Conservation (phyloP, 2,888 invertebrate genomes). For the Andrena dorsata region DNA sequence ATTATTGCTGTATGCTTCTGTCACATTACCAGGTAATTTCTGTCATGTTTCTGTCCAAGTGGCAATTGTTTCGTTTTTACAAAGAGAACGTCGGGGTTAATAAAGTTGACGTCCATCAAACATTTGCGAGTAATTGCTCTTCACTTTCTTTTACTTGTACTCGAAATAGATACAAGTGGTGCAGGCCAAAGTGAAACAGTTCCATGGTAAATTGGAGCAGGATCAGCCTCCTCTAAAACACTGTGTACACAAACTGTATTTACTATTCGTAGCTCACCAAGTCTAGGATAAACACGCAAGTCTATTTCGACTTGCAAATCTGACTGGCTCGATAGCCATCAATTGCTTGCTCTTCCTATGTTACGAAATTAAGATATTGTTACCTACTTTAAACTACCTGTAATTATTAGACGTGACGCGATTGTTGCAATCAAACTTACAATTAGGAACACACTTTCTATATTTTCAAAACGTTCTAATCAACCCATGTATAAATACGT, state of each 20-base stretch:
- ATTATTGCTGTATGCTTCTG: too few species aligned
- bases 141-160: conserved; percentile 33
- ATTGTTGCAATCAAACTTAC: too few species aligned
- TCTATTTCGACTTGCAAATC: conserved; percentile 56
- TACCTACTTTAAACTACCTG: neutral
- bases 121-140: conserved; percentile 23
- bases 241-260: conserved; percentile 40
- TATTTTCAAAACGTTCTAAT: too few species aligned
- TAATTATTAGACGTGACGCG: neutral
- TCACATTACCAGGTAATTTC: too few species aligned
- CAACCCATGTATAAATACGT: too few species aligned
- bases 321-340: conserved; percentile 18
- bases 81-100: neutral
- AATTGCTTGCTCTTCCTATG: conserved; percentile 11
- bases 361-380: neutral
- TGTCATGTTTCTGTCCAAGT: too few species aligned
- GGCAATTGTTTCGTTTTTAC: too few species aligned
- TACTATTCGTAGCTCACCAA: conserved; percentile 38
- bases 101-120: neutral
- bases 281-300: conserved; percentile 45
- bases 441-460: too few species aligned
- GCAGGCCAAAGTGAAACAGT: conserved; percentile 42
- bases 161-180: neutral
- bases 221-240: conserved; percentile 31
- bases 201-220: conserved; percentile 52